Evolutionary conservation across 2,113 vertebrate genomes (phyloP), one percentile per base, ranked within the genome.

Genomic region (Zosterops borbonicus): DNA sequence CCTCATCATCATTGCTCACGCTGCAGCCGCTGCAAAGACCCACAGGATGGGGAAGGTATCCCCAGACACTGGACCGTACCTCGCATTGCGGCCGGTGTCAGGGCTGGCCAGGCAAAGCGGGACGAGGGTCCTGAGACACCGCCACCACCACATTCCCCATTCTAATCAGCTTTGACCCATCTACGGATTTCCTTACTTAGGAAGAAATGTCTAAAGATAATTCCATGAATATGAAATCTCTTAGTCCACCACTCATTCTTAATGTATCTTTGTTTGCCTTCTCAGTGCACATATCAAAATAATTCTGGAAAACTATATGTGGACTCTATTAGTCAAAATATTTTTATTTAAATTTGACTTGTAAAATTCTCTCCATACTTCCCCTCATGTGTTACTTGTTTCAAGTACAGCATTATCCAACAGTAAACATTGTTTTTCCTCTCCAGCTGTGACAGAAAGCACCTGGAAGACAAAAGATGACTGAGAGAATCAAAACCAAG

Each of bases 401-500:
- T 86, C 68, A 77, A 80, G 9, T 92, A 77, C 59, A 91, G 35
- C 50, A 59, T 37, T 14, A 80, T 88, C 8, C 59, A 81, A 85
- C 47, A 86, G 46, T 93, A 95, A 97, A 94, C 47, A 86, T 16
- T 31, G 9, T 33, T 92, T 79, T 80, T 71, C 64, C 74, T 81
- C 68, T 81, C 70, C 41, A 89, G n/a, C 23, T 91, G 59, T 56
- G 85, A 88, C 74, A 59, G 82, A 91, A 97, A 94, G 88, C 87
- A 92, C 87, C 90, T 90, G 92, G 62, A 94, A 90, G 46, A 90
- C 70, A 88, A 87, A 89, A 90, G 42, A 85, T 63, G 24, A 71
- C 8, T 15, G 21, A 60, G 9, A 82, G n/a, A 65, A 79, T 83
- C 53, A 85, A 94, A 92, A 14, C 59, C 63, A 90, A 67, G 50